phyloP scores from a whole-genome alignment of 2,797 vertebrate species.

The Ceryle rudis region DNA sequence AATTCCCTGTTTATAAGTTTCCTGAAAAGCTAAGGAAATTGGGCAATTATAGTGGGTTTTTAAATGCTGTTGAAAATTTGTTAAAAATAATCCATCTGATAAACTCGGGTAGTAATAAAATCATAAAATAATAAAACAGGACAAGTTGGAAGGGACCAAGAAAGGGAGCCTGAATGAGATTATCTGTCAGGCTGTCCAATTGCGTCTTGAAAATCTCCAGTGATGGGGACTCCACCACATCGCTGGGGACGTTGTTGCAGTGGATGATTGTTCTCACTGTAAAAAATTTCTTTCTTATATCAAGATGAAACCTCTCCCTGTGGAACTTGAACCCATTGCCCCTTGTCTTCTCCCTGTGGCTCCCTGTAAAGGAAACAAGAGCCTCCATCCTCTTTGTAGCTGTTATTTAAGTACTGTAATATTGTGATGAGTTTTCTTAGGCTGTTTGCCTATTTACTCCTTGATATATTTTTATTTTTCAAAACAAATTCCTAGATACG shows the following conservation, averaged over 20 bases:
- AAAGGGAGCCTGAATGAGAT: neutral
- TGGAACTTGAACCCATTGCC: neutral
- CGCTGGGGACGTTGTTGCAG: neutral
- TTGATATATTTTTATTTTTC: neutral
- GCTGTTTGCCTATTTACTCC: neutral
- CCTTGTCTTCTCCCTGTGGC: neutral
- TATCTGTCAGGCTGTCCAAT: neutral
- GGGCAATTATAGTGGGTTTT: neutral
- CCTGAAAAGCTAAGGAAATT: neutral
- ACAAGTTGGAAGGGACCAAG: neutral
- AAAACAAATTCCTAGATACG: neutral
- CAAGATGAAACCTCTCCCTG: neutral
- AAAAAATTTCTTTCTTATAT: too few relatives aligned
- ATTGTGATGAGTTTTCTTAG: neutral
- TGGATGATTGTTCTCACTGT: neutral
- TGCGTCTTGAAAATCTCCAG: neutral
- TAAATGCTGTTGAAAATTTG: neutral
- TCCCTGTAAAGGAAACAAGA: neutral
- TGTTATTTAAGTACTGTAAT: neutral
- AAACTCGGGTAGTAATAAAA: neutral
- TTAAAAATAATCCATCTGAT: neutral
- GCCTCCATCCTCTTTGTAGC: neutral
- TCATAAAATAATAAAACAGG: neutral
- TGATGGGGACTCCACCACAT: neutral
- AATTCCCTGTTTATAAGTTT: neutral